Conservation (phyloP, 2,113 vertebrate genomes). For the Chlamydotis undulata region DNA sequence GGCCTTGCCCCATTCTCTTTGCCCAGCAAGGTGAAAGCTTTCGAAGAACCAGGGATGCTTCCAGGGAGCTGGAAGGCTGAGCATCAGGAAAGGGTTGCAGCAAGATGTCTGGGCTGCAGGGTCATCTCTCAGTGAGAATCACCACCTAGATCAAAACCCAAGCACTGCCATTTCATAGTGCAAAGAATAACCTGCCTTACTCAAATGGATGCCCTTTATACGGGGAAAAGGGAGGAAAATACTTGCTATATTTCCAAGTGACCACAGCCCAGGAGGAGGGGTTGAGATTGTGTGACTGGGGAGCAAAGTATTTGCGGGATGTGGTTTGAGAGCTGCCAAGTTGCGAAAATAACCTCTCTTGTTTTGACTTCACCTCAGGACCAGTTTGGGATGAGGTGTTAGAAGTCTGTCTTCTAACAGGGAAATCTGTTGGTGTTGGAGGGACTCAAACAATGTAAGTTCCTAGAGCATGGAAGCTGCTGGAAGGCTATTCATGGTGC, state of each 20-base stretch:
- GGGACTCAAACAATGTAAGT: slow-evolving; percentile 12
- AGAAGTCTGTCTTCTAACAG: not conserved
- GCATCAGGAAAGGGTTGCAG: not conserved
- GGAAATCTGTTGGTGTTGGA: not conserved
- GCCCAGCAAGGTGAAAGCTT: not conserved
- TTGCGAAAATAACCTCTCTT: not conserved
- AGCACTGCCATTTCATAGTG: not conserved
- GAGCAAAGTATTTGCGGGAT: not conserved
- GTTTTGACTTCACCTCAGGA: not conserved
- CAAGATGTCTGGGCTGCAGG: not conserved
- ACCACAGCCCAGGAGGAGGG: not conserved
- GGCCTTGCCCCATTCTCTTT: not conserved
- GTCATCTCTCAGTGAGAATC: not conserved
- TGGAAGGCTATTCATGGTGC: slow-evolving; percentile 57
- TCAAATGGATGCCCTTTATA: not conserved
- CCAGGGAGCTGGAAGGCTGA: not conserved
- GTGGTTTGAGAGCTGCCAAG: not conserved
- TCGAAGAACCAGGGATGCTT: not conserved
- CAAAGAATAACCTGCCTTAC: not conserved
- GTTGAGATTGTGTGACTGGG: not conserved
- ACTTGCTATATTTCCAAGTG: not conserved
- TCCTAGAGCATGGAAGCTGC: slow-evolving; percentile 43
- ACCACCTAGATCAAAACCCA: not conserved
- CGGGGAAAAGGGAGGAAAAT: not conserved
- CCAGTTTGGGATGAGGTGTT: not conserved